Conservation (phyloP, 64 coral and sea anemone species). For the Anthopleura sola region DNA sequence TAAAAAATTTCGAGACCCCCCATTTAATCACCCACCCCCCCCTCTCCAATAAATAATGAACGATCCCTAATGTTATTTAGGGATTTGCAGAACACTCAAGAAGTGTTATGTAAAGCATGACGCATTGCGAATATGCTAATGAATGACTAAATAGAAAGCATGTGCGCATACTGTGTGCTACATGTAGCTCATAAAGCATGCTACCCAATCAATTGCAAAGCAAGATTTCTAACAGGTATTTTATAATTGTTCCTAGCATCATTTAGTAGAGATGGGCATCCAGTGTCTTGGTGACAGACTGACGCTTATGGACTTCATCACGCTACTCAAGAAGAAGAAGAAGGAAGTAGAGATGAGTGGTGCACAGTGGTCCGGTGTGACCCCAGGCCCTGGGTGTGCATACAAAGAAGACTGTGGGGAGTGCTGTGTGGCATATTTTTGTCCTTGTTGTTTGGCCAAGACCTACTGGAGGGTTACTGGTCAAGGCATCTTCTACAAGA, state of each 20-base stretch:
- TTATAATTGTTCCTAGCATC: slow-evolving; percentile 43
- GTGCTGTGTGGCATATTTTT: slow-evolving; percentile 77
- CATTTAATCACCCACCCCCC: too few relatives aligned
- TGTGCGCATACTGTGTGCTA: too few relatives aligned
- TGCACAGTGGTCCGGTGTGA: slow-evolving; percentile 78
- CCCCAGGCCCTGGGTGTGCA: slow-evolving; percentile 69
- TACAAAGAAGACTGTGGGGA: slow-evolving; percentile 96
- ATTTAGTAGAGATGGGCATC: slow-evolving; percentile 87
- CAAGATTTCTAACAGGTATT: too few relatives aligned
- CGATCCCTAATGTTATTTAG: too few relatives aligned
- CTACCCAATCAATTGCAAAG: too few relatives aligned
- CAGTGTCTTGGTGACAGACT: slow-evolving; percentile 88
- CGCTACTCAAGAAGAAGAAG: slow-evolving; percentile 88
- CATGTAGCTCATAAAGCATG: too few relatives aligned
- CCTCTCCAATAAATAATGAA: too few relatives aligned
- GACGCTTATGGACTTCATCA: slow-evolving; percentile 78
- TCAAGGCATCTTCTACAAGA: slow-evolving; percentile 96
- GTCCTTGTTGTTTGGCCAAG: slow-evolving; percentile 87
- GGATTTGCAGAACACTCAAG: too few relatives aligned
- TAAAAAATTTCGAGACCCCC: too few relatives aligned
- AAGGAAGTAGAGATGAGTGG: slow-evolving; percentile 77
- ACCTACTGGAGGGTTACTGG: slow-evolving; percentile 96
- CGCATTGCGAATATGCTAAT: too few relatives aligned
- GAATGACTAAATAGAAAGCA: too few relatives aligned
- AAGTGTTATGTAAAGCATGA: too few relatives aligned